These are phyloP conservation scores for Bombus superbus DNA, from an alignment of 1,140 invertebrate genomes.

Conservation along the genomic window DNA sequence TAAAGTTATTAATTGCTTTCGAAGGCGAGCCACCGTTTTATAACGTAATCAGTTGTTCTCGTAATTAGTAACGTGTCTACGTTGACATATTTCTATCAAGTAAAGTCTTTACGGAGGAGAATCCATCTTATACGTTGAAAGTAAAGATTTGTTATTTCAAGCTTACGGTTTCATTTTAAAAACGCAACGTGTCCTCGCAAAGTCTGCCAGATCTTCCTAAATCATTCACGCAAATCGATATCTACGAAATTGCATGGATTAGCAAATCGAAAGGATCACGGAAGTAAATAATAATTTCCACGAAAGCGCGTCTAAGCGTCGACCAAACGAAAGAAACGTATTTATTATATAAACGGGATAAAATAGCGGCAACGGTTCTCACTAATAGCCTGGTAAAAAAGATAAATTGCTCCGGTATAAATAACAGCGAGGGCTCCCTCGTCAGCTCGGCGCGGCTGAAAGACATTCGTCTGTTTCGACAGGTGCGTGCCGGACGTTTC, in stretches of 20 bases:
- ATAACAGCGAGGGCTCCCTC: conserved; percentile 39
- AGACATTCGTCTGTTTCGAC: conserved; percentile 63
- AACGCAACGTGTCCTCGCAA: no score
- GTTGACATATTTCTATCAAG: no score
- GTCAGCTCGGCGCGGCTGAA: conserved; percentile 43
- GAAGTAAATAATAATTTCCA: neutral
- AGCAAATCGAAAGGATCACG: neutral
- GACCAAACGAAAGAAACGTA: neutral
- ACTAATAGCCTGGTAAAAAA: neutral
- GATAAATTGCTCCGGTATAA: conserved; percentile 41
- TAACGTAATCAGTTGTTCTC: no score
- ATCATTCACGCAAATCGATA: neutral
- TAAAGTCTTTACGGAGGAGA: no score
- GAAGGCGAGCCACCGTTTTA: no score
- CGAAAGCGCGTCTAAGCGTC: neutral
- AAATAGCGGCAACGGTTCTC: neutral
- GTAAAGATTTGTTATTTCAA: no score
- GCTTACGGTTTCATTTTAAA: no score
- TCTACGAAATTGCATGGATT: neutral
- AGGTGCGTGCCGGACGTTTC: conserved; percentile 55
- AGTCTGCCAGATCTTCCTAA: no score
- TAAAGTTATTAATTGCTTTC: no score
- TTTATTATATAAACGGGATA: neutral
- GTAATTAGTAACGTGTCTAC: no score
- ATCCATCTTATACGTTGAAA: no score